These are phyloP conservation scores for Embiotoca jacksoni DNA, from an alignment of 2,113 vertebrate genomes.

Conservation along the genomic window DNA sequence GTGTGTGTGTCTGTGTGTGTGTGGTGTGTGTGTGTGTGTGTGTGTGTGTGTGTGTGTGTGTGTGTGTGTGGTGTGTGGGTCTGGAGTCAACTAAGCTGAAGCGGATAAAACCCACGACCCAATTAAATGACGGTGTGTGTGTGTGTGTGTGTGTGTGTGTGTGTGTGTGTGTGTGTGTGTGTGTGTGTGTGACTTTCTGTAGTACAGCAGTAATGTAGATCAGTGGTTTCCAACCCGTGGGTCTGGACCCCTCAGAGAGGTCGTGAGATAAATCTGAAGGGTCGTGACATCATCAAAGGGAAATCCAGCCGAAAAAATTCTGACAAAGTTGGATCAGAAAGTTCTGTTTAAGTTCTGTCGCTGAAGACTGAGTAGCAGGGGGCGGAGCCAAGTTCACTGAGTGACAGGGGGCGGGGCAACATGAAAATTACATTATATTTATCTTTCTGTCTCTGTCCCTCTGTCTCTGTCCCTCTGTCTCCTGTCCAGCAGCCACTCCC, in stretches of 20 bases:
- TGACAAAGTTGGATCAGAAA: too few species aligned
- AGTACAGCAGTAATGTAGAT: background rate
- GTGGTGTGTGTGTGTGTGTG: background rate
- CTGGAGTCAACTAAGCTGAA: slow-evolving; percentile 43
- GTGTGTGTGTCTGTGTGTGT: background rate
- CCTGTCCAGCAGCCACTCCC: slow-evolving; percentile 74
- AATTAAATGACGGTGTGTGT: slow-evolving; percentile 50
- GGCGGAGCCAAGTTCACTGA: too few species aligned
- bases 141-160: slow-evolving; percentile 3
- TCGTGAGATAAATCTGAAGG: too few species aligned
- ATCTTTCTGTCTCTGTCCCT: too few species aligned
- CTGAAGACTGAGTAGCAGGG: too few species aligned
- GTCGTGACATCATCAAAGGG: too few species aligned
- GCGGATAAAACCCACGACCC: slow-evolving; percentile 65
- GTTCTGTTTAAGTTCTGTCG: too few species aligned
- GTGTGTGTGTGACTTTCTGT: slow-evolving; percentile 35
- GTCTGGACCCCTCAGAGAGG: background rate
- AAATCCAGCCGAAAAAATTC: too few species aligned
- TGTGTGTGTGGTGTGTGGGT: background rate
- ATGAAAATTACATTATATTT: too few species aligned
- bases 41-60: background rate
- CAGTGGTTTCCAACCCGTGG: slow-evolving; percentile 3
- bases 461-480: background rate
- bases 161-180: slow-evolving; percentile 25
- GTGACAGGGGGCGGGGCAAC: too few species aligned